Conservation (phyloP, 2,888 invertebrate species). For the Hirtodrosophila cameraria region DNA sequence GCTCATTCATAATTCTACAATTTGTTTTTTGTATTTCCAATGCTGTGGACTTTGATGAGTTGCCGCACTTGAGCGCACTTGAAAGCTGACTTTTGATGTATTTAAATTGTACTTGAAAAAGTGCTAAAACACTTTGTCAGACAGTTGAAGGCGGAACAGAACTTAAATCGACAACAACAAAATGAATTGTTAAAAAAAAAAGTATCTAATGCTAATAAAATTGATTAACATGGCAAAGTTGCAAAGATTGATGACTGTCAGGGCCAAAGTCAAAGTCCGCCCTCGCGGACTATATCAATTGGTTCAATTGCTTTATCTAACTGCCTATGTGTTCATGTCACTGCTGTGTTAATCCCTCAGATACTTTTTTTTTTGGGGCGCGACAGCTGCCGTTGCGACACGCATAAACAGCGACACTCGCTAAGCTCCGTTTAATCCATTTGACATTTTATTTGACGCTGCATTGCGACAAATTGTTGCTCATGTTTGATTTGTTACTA, state of each 20-base stretch:
- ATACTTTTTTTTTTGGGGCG: slow-evolving; percentile 36
- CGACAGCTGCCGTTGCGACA: slow-evolving; percentile 52
- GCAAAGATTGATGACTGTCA: slow-evolving; percentile 70
- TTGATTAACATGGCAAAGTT: slow-evolving; percentile 61
- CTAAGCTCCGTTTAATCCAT: slow-evolving; percentile 57
- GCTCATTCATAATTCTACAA: slow-evolving; percentile 69
- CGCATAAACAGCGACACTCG: slow-evolving; percentile 32
- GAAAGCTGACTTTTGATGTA: slow-evolving; percentile 70
- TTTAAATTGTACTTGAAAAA: slow-evolving; percentile 69
- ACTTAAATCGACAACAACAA: slow-evolving; percentile 21
- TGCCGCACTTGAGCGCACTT: slow-evolving; percentile 74
- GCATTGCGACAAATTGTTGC: slow-evolving; percentile 60
- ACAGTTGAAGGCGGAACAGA: slow-evolving; percentile 69
- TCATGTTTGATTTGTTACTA: slow-evolving; percentile 12
- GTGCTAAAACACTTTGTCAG: slow-evolving; percentile 63
- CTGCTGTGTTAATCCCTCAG: slow-evolving; percentile 40
- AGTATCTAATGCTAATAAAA: slow-evolving; percentile 66
- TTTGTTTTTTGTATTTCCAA: slow-evolving; percentile 20
- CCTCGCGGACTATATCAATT: slow-evolving; percentile 34
- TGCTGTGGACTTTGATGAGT: slow-evolving; percentile 69
- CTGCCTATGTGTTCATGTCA: slow-evolving; percentile 3
- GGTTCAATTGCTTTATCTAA: too few species aligned
- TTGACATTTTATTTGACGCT: slow-evolving; percentile 60
- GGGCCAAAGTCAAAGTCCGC: slow-evolving; percentile 45
- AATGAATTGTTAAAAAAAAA: slow-evolving; percentile 9